Evolutionary conservation across 2,113 vertebrate genomes (phyloP).

Genomic region (Aldabrachelys gigantea): DNA sequence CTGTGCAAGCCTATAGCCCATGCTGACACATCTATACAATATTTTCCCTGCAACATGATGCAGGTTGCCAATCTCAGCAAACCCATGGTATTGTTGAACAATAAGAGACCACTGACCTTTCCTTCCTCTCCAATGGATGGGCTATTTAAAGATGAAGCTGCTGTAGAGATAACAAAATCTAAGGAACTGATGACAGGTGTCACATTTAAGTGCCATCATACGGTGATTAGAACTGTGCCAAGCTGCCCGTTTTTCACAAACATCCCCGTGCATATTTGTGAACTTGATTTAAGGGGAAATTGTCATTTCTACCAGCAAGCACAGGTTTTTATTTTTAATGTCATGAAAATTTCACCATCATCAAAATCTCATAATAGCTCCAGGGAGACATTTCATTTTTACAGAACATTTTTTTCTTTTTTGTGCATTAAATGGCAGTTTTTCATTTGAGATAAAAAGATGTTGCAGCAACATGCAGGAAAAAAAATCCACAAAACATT

Average conservation of each 20-base stretch:
- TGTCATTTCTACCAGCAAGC: background rate
- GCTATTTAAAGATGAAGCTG: background rate
- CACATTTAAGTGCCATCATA: background rate
- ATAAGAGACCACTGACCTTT: constrained; percentile 41
- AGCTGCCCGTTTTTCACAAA: background rate
- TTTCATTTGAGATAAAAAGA: background rate
- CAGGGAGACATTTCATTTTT: background rate
- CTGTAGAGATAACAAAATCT: constrained; percentile 16
- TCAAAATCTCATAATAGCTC: background rate
- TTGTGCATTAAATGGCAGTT: background rate
- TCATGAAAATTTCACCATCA: background rate
- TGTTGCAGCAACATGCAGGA: background rate
- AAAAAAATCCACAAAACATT: background rate
- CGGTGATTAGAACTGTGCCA: background rate
- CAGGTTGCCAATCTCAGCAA: constrained; percentile 53
- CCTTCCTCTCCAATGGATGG: constrained; percentile 45
- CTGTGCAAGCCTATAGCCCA: constrained; percentile 33
- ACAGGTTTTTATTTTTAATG: background rate
- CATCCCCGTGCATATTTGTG: background rate
- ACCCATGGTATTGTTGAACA: constrained; percentile 52
- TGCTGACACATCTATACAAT: constrained; percentile 3
- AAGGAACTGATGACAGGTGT: background rate
- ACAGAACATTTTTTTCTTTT: background rate
- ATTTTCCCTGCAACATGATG: constrained; percentile 19
- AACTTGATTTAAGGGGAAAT: background rate